Evolutionary conservation across 35 echinoderm and acorn worm species (phyloP).

Genomic region (Heliocidaris tuberculata): DNA sequence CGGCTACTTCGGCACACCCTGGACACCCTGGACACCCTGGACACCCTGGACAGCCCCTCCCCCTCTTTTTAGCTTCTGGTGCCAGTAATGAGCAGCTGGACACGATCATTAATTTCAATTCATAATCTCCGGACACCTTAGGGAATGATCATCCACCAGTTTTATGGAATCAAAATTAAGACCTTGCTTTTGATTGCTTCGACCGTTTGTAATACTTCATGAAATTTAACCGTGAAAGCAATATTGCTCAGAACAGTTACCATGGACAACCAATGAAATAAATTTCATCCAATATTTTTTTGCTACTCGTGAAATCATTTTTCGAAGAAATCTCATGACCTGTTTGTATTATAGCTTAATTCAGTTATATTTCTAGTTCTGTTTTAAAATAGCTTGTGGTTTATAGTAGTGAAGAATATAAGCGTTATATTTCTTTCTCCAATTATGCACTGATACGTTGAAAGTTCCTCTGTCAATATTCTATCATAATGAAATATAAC

Average conservation of each 20-base stretch:
- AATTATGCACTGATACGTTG: no score
- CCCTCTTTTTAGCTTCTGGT: neutral
- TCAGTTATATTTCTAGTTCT: no score
- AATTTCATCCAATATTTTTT: neutral
- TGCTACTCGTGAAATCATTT: no score
- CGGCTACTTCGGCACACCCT: neutral
- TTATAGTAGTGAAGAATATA: no score
- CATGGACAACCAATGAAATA: neutral
- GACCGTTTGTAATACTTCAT: neutral
- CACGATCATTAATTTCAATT: neutral
- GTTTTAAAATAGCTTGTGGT: no score
- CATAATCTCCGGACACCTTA: neutral
- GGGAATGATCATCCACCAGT: neutral
- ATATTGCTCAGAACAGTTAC: neutral
- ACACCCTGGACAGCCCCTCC: no score
- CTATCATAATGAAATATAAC: no score
- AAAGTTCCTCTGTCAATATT: no score
- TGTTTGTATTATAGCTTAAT: no score
- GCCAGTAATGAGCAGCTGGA: neutral
- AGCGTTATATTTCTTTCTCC: no score
- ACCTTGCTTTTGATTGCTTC: neutral
- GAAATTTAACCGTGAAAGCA: neutral
- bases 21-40: neutral
- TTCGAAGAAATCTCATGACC: no score
- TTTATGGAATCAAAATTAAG: neutral